Evolutionary conservation across 2,113 vertebrate species (phyloP).

Genomic region (Ictalurus furcatus): DNA sequence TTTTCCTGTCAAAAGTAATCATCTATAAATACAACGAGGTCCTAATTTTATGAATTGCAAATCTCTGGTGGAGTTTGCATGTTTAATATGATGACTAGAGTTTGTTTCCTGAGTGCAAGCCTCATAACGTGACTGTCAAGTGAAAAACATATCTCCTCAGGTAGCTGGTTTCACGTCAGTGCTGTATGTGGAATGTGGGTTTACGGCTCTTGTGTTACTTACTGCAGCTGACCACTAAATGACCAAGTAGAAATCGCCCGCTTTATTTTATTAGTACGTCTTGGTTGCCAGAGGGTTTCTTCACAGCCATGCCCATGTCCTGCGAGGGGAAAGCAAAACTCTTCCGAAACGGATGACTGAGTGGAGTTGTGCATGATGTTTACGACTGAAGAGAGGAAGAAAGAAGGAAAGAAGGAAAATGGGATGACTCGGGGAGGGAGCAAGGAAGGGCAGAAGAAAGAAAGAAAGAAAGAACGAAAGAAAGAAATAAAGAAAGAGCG

Average conservation of each 20-base stretch:
- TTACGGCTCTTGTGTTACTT: neutral
- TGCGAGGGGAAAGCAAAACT: neutral
- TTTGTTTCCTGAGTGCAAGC: neutral
- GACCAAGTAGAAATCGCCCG: neutral
- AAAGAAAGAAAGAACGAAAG: neutral
- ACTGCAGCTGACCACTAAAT: neutral
- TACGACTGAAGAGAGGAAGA: neutral
- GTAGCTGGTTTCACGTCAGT: neutral
- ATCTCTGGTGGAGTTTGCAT: neutral
- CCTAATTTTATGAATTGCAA: neutral
- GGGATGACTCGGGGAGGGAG: neutral
- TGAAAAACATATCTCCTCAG: neutral
- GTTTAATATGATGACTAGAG: neutral
- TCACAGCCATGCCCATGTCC: neutral
- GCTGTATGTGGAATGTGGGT: neutral
- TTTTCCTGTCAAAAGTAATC: constrained; percentile 8
- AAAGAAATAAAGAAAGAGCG: neutral
- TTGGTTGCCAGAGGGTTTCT: neutral
- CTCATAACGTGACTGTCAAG: neutral
- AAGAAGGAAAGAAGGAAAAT: neutral
- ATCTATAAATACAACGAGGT: neutral
- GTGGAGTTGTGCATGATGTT: neutral
- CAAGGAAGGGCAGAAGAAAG: neutral
- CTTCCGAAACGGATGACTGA: neutral
- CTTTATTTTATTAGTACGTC: neutral